Base-by-base conservation (phyloP, 2,888 invertebrate species). In the Dione juno region DNA sequence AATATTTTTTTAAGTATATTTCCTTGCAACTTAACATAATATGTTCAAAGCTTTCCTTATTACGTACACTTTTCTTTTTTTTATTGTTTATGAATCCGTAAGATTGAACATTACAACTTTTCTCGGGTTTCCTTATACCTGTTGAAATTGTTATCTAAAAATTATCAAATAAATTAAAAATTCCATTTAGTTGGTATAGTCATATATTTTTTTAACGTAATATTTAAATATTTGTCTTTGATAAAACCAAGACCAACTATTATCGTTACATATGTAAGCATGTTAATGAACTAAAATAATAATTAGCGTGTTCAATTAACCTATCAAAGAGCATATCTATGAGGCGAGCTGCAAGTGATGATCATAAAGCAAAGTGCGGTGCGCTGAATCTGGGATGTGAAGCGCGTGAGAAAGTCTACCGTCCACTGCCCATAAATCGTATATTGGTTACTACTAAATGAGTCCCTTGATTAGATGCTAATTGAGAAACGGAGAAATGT, bases 401-500 rank as follows among this genome's bases (percentile, higher is more conserved):
- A 81, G 78, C 77, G 81, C 88, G 88, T 90, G 92, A 88, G 92
- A 92, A 91, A 88, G 85, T 84, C 79, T 77, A 76, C 79, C 77
- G 80, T 78, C 79, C 75, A 75, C 69, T 77, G 82, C 80, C 79
- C 82, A 84, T 90, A 89, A 90, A 90, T 87, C 80, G 82, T 86
- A 74, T 82, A 84, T 84, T 84, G 77, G 81, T 81, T 81, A 83
- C 79, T 77, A 84, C 81, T 89, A 85, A 90, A 88, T 83, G 88
- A 84, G 84, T 83, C 85, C 83, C 83, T 89, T 89, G 87, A 90
- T 89, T 87, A 80, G 84, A 86, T 82, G 84, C 84, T 89, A 88
- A 91, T 90, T 88, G 87, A 88, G 79, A 85, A 84, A 87, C 81
- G 86, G 89, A 82, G 85, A 82, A 81, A 83, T 84, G 86, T 84